These are phyloP conservation scores for Bucco capensis DNA, from an alignment of 2,113 vertebrate species.

Conservation along the genomic window DNA sequence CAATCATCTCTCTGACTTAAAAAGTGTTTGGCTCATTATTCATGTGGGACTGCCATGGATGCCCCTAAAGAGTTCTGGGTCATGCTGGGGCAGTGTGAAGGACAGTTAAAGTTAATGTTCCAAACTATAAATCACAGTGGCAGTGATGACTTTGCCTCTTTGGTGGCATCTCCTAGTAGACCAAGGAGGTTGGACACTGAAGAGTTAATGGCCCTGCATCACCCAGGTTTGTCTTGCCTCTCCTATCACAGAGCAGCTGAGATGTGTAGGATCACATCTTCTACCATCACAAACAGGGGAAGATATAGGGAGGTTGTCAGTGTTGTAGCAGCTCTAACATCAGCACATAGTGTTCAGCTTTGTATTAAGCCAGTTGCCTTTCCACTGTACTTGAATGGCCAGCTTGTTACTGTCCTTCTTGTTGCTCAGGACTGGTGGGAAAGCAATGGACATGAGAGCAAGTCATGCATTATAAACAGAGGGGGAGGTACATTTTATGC, in stretches of 20 bases:
- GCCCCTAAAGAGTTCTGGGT: neutral
- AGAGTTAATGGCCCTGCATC: neutral
- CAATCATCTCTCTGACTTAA: neutral
- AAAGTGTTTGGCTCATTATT: neutral
- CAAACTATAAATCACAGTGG: neutral
- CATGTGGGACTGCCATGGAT: neutral
- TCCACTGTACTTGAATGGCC: neutral
- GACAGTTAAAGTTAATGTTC: neutral
- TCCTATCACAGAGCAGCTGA: neutral
- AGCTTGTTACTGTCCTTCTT: neutral
- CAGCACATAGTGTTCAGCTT: neutral
- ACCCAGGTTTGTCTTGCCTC: neutral
- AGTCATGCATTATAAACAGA: neutral
- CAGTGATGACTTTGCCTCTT: neutral
- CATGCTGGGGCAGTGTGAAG: neutral
- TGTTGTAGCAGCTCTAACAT: neutral
- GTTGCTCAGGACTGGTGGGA: neutral
- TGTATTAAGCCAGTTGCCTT: neutral
- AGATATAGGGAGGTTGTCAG: neutral
- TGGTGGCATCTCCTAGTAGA: neutral
- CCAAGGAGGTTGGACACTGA: neutral
- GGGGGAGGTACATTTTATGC: neutral
- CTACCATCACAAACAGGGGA: neutral
- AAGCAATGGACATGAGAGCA: neutral
- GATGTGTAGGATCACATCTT: neutral